These are phyloP conservation scores for Acipenser ruthenus DNA, from an alignment of 2,797 vertebrate genomes.

Conservation along the genomic window DNA sequence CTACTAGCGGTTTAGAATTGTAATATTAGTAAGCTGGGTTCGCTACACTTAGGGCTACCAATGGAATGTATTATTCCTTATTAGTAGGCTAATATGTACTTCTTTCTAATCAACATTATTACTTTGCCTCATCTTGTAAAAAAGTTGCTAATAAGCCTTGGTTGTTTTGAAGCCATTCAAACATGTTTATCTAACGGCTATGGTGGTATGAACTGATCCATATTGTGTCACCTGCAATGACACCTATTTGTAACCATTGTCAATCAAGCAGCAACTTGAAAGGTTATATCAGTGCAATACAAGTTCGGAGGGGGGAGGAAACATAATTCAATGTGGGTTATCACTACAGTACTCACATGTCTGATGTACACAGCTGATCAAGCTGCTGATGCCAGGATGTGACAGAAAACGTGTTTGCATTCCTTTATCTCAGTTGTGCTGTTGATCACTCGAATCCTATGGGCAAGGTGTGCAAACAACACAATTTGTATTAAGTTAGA, in stretches of 20 bases:
- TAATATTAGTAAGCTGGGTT: no score
- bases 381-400: conserved; percentile 2
- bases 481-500: conserved; percentile 3
- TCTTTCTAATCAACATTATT: no score
- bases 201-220: no score
- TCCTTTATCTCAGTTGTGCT: conserved; percentile 6
- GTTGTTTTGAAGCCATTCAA: no score
- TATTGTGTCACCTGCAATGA: neutral
- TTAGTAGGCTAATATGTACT: no score
- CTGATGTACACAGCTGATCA: neutral
- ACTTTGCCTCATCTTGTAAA: no score
- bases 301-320: neutral
- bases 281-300: conserved; percentile 11
- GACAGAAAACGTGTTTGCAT: neutral
- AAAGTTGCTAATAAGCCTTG: no score
- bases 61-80: no score
- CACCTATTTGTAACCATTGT: conserved; percentile 5
- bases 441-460: neutral
- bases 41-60: no score
- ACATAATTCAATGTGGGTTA: neutral
- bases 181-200: no score
- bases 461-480: neutral
- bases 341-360: neutral
- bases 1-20: no score
- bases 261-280: conserved; percentile 18